Percentiles rank a stretch among this genome's conserved stretches.
These are phyloP conservation scores for Lasiurus cinereus DNA, from an alignment of 2,113 vertebrate species.

Conservation along the genomic window DNA sequence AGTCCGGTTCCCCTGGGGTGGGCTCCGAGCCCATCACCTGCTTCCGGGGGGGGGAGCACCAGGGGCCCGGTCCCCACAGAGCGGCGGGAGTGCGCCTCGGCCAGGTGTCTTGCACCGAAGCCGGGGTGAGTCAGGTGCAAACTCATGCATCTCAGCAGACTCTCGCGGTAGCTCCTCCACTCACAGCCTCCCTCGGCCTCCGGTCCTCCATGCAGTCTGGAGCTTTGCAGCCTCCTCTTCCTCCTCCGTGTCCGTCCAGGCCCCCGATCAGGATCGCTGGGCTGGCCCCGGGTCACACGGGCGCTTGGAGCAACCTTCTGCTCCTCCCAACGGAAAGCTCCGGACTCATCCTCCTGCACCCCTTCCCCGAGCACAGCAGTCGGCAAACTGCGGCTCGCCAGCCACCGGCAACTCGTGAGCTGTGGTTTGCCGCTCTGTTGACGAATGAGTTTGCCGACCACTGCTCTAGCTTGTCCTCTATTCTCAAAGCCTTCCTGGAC, in stretches of 20 bases:
- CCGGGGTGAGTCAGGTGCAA: not conserved
- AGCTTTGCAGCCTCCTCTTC: not conserved
- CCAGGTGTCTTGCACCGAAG: not conserved
- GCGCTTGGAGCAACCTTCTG: too few species aligned
- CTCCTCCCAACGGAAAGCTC: too few species aligned
- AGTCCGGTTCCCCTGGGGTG: not conserved
- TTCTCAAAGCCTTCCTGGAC: not conserved
- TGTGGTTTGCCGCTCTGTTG: too few species aligned
- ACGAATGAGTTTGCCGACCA: too few species aligned
- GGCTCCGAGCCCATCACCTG: rapidly evolving
- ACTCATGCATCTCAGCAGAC: not conserved
- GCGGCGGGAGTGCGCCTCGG: not conserved
- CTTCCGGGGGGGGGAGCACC: not conserved
- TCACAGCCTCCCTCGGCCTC: not conserved
- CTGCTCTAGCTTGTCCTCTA: rapidly evolving
- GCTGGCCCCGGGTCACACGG: too few species aligned
- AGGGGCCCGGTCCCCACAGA: not conserved
- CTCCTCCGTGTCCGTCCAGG: not conserved
- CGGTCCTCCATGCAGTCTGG: too few species aligned
- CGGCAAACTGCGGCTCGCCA: too few species aligned
- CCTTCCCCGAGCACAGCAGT: too few species aligned
- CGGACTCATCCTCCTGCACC: too few species aligned
- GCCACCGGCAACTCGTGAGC: too few species aligned
- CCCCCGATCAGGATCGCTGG: not conserved
- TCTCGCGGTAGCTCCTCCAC: not conserved